Conservation (phyloP, 2,888 invertebrate genomes). For the Adelphocoris suturalis region DNA sequence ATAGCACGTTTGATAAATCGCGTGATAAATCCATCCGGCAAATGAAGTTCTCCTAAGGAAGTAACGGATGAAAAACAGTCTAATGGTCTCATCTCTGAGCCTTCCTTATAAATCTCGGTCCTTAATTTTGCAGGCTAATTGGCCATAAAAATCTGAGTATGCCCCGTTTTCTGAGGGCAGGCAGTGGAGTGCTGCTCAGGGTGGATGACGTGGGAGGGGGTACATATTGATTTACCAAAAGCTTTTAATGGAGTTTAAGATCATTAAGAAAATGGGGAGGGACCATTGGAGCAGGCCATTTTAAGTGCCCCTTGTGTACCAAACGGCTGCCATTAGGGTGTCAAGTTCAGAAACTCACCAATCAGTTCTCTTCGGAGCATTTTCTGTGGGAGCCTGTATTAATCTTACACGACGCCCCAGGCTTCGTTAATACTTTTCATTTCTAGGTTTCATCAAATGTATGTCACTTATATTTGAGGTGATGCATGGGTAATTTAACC, state of each 20-base stretch:
- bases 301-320: slow-evolving; percentile 62
- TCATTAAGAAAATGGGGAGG: slow-evolving; percentile 63
- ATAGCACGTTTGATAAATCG: too few species aligned
- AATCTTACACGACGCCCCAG: neutral
- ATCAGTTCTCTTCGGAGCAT: slow-evolving; percentile 52
- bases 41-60: neutral
- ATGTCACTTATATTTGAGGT: too few species aligned
- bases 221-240: slow-evolving; percentile 58
- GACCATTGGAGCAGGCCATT: slow-evolving; percentile 61
- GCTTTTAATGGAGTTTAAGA: slow-evolving; percentile 66
- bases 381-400: slow-evolving; percentile 16
- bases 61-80: slow-evolving; percentile 3
- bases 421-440: neutral
- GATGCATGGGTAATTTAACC: too few species aligned
- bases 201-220: neutral
- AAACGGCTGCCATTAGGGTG: slow-evolving; percentile 66
- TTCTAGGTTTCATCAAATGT: too few species aligned
- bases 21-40: neutral
- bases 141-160: slow-evolving; percentile 24
- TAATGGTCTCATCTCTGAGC: neutral
- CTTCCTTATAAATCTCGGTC: neutral
- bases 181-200: neutral
- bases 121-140: neutral
- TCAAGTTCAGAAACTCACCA: slow-evolving; percentile 69
- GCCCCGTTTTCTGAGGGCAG: neutral